phyloP scores from a whole-genome alignment of 1,140 invertebrate species.

The Trachymyrmex cornetzi region DNA sequence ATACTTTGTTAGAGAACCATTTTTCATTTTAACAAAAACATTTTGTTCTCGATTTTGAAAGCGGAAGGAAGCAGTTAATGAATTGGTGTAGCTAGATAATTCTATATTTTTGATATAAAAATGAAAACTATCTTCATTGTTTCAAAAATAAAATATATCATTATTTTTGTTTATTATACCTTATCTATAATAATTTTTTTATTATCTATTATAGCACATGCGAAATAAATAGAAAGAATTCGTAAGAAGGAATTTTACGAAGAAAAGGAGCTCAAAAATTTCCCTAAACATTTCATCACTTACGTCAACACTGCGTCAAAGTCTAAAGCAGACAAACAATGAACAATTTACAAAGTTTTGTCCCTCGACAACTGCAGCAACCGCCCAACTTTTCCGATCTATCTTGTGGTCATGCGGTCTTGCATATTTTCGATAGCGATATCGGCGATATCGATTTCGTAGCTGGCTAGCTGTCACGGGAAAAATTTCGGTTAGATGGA shows the following conservation, averaged over 20 bases:
- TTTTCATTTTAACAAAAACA: slow-evolving; percentile 37
- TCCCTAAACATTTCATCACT: neutral
- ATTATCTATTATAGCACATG: neutral
- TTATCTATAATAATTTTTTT: neutral
- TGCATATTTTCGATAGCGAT: slow-evolving; percentile 42
- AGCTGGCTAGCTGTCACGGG: neutral
- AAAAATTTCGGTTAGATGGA: slow-evolving; percentile 21
- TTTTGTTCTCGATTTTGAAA: neutral
- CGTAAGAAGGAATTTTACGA: neutral
- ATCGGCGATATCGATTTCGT: slow-evolving; percentile 39
- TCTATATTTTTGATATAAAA: neutral
- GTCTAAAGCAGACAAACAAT: slow-evolving; percentile 28
- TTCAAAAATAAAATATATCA: neutral
- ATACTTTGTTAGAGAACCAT: neutral
- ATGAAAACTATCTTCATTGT: neutral
- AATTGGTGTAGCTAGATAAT: neutral
- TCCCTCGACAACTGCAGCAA: neutral
- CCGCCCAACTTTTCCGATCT: slow-evolving; percentile 25
- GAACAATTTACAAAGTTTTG: slow-evolving; percentile 47
- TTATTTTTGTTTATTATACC: neutral
- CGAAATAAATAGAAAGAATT: neutral
- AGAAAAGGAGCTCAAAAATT: neutral
- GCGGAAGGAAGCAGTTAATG: neutral
- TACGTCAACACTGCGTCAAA: slow-evolving; percentile 13
- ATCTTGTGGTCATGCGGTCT: slow-evolving; percentile 4